Percentiles rank a stretch among this genome's conserved stretches.
phyloP scores from a whole-genome alignment of 2,797 vertebrate species.

The Masticophis lateralis region DNA sequence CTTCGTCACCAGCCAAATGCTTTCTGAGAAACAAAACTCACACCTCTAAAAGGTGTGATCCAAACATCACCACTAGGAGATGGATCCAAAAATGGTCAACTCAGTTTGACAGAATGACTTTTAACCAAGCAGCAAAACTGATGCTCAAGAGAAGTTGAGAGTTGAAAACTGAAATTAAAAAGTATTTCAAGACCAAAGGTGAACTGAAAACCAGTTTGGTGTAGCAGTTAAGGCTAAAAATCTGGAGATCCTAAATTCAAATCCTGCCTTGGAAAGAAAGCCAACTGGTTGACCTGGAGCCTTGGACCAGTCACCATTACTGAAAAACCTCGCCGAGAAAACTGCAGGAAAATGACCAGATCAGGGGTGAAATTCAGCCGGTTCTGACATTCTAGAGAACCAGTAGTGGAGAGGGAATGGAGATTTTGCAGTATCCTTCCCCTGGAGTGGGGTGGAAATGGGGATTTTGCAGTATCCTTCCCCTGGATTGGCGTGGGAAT shows the following conservation, averaged over 20 bases:
- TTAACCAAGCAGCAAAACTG: not conserved
- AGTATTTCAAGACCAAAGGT: not conserved
- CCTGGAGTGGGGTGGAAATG: too few relatives aligned
- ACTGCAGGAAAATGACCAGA: not conserved
- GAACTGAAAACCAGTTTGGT: not conserved
- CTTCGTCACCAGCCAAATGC: not conserved
- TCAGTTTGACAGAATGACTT: not conserved
- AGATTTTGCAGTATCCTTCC: too few relatives aligned
- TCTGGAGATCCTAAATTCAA: not conserved
- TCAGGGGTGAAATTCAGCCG: too few relatives aligned
- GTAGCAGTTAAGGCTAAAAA: not conserved
- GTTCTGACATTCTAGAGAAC: too few relatives aligned
- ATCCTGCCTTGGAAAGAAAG: not conserved
- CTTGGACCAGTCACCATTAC: not conserved
- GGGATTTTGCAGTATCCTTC: too few relatives aligned
- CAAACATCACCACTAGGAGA: not conserved
- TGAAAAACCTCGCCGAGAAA: not conserved
- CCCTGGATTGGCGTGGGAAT: too few relatives aligned
- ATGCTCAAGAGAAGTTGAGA: not conserved
- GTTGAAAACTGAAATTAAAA: not conserved
- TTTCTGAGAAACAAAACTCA: not conserved
- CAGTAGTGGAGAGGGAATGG: too few relatives aligned
- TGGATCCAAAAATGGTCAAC: not conserved
- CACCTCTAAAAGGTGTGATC: not conserved
- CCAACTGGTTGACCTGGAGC: not conserved